A percentile compares a stretch with the other conserved stretches of the same genome.
These are phyloP conservation scores for Agriotes lineatus DNA, from an alignment of 2,888 invertebrate genomes.

Conservation along the genomic window DNA sequence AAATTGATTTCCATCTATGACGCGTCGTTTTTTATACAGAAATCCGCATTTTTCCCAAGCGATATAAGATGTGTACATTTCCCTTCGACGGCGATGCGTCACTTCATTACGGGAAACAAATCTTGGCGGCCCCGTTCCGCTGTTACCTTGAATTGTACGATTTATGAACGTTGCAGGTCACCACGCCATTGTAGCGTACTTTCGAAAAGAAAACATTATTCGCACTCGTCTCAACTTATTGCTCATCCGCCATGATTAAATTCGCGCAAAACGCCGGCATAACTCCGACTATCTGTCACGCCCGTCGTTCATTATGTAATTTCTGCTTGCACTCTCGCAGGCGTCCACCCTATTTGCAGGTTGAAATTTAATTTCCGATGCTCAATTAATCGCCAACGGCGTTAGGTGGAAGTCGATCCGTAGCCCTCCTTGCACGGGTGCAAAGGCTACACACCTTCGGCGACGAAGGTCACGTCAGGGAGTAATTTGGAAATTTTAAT, in stretches of 20 bases:
- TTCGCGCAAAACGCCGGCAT: no score
- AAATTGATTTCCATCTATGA: constrained; percentile 22
- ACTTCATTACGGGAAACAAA: background rate
- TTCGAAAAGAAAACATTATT: no score
- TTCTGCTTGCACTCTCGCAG: no score
- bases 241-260: no score
- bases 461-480: constrained; percentile 1
- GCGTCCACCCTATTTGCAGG: no score
- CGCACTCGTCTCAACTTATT: no score
- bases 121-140: no score
- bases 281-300: no score
- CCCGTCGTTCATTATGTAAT: no score
- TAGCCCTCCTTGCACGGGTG: background rate
- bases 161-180: background rate
- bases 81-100: background rate
- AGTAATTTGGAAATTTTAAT: constrained; percentile 13
- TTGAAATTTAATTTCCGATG: background rate
- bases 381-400: background rate
- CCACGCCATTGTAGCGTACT: background rate
- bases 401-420: constrained; percentile 11
- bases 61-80: background rate
- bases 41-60: background rate
- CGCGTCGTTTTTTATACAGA: background rate
- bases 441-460: background rate
- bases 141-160: background rate